Base-by-base conservation (phyloP, 2,797 vertebrate genomes). In the Enteromius trimaculatus region DNA sequence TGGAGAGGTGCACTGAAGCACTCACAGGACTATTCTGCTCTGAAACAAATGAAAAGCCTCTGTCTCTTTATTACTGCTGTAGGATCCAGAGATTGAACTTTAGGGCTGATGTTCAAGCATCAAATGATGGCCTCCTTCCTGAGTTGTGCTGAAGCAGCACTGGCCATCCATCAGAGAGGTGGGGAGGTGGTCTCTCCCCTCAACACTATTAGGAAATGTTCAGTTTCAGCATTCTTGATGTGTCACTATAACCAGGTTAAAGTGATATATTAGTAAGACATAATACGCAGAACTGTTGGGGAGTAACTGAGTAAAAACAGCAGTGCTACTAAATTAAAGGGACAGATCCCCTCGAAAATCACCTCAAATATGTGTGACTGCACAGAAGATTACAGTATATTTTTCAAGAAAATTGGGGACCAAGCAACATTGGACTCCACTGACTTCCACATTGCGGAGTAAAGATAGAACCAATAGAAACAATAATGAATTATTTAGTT, bases 101-200 rank as follows among this genome's bases (percentile, higher is more conserved):
- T 58, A 55, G 19, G 66, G 39, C 49, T 44, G 21, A 77, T 79
- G 83, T 77, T 83, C 71, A 85, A 74, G 47, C 10, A 69, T 78
- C 72, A 78, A 77, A 82, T 80, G 69, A 84, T 60, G 76, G 71
- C 69, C 66, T 55, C 17, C n/a, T 84, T 84, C 65, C 53, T 39
- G 26, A n/a, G 53, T 85, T 83, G 66, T 85, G 80, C 85, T 83
- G 80, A 86, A 86, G 80, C 72, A 86, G 65, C 74, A 78, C 23
- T 29, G 6, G 77, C 66, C 68, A 84, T 86, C 79, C 69, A 86
- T 86, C 83, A 80, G 21, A 9, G 76, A 76, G 58, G 70, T 65
- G 47, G 55, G 75, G 66, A 37, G 70, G 58, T 60, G 82, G 79
- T 77, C 71, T 51, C 49, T 60, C 13, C 29, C 53, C 42, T 47